phyloP scores from a whole-genome alignment of 2,797 vertebrate genomes.

The Scleropages formosus region DNA sequence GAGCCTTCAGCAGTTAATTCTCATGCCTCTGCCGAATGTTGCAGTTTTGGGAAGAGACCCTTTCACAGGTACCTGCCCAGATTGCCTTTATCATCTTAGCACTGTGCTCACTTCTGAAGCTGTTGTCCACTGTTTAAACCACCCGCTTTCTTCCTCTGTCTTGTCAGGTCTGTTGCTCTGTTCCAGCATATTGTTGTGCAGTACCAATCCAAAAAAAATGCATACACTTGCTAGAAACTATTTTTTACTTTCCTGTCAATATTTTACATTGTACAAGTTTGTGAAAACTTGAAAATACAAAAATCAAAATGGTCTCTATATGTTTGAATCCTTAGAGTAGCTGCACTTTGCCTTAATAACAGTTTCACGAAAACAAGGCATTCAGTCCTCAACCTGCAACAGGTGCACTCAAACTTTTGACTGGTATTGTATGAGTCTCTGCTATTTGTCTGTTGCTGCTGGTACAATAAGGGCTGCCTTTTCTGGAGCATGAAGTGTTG shows the following conservation, averaged over 20 bases:
- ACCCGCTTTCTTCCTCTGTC: neutral
- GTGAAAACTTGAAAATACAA: no score
- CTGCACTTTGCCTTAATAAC: no score
- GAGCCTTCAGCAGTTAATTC: slow-evolving; percentile 82
- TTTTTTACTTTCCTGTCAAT: no score
- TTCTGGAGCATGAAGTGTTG: no score
- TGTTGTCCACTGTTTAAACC: neutral
- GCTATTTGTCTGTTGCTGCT: no score
- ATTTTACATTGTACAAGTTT: no score
- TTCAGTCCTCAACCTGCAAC: no score
- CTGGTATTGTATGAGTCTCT: neutral
- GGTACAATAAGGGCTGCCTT: no score
- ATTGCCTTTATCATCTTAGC: neutral
- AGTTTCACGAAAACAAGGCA: no score
- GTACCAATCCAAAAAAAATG: neutral
- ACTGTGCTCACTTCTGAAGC: neutral
- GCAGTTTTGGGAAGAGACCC: slow-evolving; percentile 80
- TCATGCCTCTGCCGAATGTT: slow-evolving; percentile 80
- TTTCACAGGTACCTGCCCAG: slow-evolving; percentile 67
- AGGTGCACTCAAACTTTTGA: no score
- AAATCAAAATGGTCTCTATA: no score
- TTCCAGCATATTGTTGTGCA: neutral
- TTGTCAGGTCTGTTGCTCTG: neutral
- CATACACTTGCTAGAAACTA: neutral
- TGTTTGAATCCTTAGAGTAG: no score